These are phyloP conservation scores for Eupithecia abbreviata DNA, from an alignment of 2,888 invertebrate genomes.

Conservation along the genomic window DNA sequence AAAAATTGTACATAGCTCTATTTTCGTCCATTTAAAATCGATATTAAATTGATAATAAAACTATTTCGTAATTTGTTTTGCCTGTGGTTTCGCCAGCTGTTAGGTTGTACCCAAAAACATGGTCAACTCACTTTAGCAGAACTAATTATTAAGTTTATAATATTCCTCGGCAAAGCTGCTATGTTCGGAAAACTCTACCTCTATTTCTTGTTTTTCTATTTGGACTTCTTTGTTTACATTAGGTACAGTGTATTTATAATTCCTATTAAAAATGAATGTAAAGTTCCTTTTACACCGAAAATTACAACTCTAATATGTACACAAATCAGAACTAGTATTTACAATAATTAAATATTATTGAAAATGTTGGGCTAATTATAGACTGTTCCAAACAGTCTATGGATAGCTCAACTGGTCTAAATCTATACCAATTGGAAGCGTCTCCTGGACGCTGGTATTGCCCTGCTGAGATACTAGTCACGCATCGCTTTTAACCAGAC, in stretches of 20 bases:
- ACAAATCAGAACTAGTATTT: too few species aligned
- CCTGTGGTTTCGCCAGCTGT: slow-evolving; percentile 3
- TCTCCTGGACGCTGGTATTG: neutral
- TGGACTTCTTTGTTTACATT: neutral
- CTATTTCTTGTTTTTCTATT: neutral
- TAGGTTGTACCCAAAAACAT: neutral
- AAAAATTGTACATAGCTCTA: neutral
- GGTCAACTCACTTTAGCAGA: neutral
- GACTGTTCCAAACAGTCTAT: neutral
- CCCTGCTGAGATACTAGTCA: neutral
- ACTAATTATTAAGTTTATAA: neutral
- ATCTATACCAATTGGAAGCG: neutral
- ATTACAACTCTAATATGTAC: too few species aligned
- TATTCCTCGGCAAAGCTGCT: neutral
- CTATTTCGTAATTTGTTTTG: neutral
- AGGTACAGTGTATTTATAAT: too few species aligned
- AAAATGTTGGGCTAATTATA: neutral
- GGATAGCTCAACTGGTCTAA: neutral
- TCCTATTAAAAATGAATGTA: too few species aligned
- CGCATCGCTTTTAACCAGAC: too few species aligned
- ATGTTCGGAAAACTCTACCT: neutral
- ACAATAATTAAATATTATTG: too few species aligned
- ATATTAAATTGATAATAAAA: neutral
- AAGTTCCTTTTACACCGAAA: too few species aligned
- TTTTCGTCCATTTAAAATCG: neutral